Percentiles rank a stretch among this genome's conserved stretches.
Evolutionary conservation across 2,888 invertebrate species (phyloP).

Genomic region (Pinctada fucata): DNA sequence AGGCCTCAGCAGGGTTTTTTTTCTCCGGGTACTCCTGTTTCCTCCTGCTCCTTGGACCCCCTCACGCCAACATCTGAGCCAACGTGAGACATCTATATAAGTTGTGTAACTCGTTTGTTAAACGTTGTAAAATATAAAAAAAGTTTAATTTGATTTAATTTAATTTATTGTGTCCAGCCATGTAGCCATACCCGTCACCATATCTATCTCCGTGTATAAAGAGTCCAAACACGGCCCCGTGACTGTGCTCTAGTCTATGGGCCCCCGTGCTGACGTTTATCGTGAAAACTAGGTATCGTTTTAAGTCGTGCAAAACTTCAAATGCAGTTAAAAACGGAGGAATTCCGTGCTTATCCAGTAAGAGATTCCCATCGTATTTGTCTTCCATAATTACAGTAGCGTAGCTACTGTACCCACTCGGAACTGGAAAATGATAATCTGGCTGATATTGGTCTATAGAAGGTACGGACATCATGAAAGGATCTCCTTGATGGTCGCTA

Average conservation of each 20-base stretch:
- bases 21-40: too few species aligned
- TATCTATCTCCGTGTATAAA: background rate
- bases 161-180: too few species aligned
- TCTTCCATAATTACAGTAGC: background rate
- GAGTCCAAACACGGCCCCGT: background rate
- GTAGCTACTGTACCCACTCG: background rate
- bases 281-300: background rate
- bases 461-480: background rate
- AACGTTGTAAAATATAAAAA: too few species aligned
- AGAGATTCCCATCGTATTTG: background rate
- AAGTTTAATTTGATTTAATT: too few species aligned
- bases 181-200: background rate
- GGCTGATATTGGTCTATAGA: background rate
- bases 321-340: background rate
- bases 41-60: too few species aligned
- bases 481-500: background rate
- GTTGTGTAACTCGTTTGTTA: too few species aligned
- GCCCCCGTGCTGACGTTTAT: background rate
- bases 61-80: too few species aligned
- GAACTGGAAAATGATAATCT: background rate
- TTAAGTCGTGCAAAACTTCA: background rate
- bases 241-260: background rate
- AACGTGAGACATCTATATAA: too few species aligned
- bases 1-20: too few species aligned
- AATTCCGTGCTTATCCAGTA: background rate